phyloP scores from a whole-genome alignment of 2,888 invertebrate species.

The Microctonus aethiopoides region DNA sequence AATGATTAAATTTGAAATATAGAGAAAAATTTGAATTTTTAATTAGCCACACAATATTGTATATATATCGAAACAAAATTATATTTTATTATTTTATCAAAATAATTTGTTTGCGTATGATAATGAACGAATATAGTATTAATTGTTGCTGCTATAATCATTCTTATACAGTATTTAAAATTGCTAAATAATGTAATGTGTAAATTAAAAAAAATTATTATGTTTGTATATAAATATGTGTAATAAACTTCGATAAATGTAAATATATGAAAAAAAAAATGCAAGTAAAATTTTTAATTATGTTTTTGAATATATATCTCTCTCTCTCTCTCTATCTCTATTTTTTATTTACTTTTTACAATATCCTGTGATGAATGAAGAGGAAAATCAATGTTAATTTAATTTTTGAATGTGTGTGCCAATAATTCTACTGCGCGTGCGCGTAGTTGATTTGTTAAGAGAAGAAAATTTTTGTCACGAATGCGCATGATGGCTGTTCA shows the following conservation, averaged over 20 bases:
- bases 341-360: too few species aligned
- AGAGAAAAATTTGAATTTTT: background rate
- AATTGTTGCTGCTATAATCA: too few species aligned
- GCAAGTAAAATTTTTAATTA: too few species aligned
- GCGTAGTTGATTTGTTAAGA: background rate
- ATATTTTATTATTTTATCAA: too few species aligned
- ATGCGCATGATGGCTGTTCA: background rate
- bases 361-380: background rate
- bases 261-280: too few species aligned
- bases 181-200: background rate
- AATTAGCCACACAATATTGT: background rate
- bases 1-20: background rate
- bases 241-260: background rate
- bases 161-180: too few species aligned
- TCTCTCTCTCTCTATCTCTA: too few species aligned
- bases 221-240: background rate
- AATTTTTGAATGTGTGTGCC: background rate
- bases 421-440: background rate
- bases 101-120: too few species aligned
- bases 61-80: too few species aligned
- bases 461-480: conserved; percentile 5
- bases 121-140: too few species aligned
- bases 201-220: background rate
- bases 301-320: too few species aligned
- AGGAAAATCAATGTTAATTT: conserved; percentile 13